A percentile compares a stretch with the other conserved stretches of the same genome.
phyloP scores from a whole-genome alignment of 2,888 invertebrate species.

The Masnerella sp. region DNA sequence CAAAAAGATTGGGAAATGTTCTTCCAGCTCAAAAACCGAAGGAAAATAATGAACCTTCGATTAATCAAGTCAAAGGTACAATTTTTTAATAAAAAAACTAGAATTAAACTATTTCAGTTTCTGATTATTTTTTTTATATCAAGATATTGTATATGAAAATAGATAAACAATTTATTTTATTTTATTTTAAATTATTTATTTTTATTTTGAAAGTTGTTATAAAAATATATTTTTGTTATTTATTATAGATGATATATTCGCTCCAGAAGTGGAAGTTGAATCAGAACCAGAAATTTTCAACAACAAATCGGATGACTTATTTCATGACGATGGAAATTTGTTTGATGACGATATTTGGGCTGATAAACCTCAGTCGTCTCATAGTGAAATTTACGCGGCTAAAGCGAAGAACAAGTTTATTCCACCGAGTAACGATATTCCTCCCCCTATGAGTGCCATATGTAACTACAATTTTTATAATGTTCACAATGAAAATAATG shows the following conservation, averaged over 20 bases:
- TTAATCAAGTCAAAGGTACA: slow-evolving; percentile 70
- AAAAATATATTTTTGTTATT: background rate
- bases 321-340: slow-evolving; percentile 64
- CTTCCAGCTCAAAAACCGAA: slow-evolving; percentile 77
- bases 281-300: slow-evolving; percentile 65
- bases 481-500: background rate
- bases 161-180: no score
- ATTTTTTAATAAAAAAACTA: no score
- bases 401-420: slow-evolving; percentile 70
- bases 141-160: no score
- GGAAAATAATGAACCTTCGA: slow-evolving; percentile 68
- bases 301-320: slow-evolving; percentile 67
- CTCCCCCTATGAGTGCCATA: slow-evolving; percentile 73
- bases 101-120: no score
- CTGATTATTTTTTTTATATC: no score
- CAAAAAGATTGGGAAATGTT: slow-evolving; percentile 80
- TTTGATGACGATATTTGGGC: slow-evolving; percentile 72
- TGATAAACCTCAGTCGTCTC: slow-evolving; percentile 49
- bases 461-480: slow-evolving; percentile 62
- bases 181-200: no score
- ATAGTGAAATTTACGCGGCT: slow-evolving; percentile 41
- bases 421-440: slow-evolving; percentile 73
- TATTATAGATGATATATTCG: slow-evolving; percentile 70
- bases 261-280: slow-evolving; percentile 66
- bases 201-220: no score